A percentile compares a stretch with the other conserved stretches of the same genome.
phyloP scores from a whole-genome alignment of 2,888 invertebrate species.

The Acanthosoma haemorrhoidale region DNA sequence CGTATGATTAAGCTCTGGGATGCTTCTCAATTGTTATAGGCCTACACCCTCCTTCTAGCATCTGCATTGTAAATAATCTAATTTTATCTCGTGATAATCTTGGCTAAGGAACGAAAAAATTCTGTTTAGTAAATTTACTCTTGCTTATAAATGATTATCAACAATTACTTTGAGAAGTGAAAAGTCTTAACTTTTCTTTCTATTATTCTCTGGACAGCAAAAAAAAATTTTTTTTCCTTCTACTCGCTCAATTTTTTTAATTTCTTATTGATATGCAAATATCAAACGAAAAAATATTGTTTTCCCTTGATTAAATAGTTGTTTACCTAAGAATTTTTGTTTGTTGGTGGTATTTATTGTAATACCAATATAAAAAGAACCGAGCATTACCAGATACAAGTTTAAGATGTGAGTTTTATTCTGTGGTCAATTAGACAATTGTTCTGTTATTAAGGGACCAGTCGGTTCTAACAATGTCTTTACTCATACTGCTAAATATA shows the following conservation, averaged over 20 bases:
- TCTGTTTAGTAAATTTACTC: not conserved
- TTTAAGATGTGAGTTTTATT: not conserved
- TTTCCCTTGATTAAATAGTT: not conserved
- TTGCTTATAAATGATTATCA: not conserved
- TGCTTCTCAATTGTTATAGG: constrained; percentile 58
- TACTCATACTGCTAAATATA: not conserved
- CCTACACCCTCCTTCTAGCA: constrained; percentile 2
- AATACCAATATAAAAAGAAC: not conserved
- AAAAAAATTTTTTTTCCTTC: not conserved
- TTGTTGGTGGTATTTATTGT: not conserved
- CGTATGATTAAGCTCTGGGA: constrained; percentile 92
- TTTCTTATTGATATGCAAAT: not conserved
- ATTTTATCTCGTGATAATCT: constrained; percentile 20
- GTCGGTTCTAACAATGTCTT: not conserved
- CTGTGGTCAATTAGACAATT: not conserved
- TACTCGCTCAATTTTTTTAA: not conserved
- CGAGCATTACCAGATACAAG: not conserved
- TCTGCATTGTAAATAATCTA: constrained; percentile 22
- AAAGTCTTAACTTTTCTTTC: not conserved
- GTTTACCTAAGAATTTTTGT: not conserved
- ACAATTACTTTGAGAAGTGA: not conserved
- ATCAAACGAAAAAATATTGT: not conserved
- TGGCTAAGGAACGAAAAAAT: constrained; percentile 24
- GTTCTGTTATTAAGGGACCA: not conserved
- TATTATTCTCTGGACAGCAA: too few species aligned